phyloP scores from a whole-genome alignment of 2,888 invertebrate genomes.

The Thymelicus acteon region DNA sequence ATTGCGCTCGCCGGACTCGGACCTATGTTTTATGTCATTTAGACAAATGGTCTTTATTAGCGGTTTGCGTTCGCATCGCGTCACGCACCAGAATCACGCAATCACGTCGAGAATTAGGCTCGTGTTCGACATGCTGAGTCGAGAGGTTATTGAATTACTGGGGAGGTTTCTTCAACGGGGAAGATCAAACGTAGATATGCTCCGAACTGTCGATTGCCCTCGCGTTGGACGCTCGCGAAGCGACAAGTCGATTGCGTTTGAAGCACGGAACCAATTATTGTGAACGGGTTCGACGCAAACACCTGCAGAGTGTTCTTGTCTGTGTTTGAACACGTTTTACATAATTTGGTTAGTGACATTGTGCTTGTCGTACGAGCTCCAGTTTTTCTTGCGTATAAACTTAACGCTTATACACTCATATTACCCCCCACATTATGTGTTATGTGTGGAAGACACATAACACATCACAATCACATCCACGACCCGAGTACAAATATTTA shows the following conservation, averaged over 20 bases:
- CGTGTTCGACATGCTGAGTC: not conserved
- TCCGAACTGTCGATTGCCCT: slow-evolving; percentile 19
- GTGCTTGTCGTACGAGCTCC: not conserved
- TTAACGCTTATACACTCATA: too few relatives aligned
- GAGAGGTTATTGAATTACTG: slow-evolving; percentile 29
- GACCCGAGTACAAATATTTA: too few relatives aligned
- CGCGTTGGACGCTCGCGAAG: not conserved
- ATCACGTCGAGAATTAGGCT: slow-evolving; percentile 6
- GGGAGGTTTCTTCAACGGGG: slow-evolving; percentile 13
- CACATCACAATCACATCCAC: too few relatives aligned
- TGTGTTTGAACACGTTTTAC: not conserved
- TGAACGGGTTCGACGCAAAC: slow-evolving; percentile 16
- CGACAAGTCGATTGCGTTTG: slow-evolving; percentile 12
- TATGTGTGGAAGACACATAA: too few relatives aligned
- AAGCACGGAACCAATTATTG: slow-evolving; percentile 25
- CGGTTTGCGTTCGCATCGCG: slow-evolving; percentile 22
- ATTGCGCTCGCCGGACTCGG: not conserved
- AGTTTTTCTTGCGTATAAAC: not conserved
- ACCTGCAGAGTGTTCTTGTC: slow-evolving; percentile 4
- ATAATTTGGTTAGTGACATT: not conserved
- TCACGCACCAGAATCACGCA: slow-evolving; percentile 1
- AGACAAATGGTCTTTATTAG: slow-evolving; percentile 13
- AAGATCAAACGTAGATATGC: slow-evolving; percentile 10
- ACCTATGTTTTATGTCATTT: slow-evolving; percentile 17
- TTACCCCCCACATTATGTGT: too few relatives aligned